Evolutionary conservation across 1,140 invertebrate species (phyloP), one percentile per base, ranked within the genome.

Genomic region (Bemisia tabaci): DNA sequence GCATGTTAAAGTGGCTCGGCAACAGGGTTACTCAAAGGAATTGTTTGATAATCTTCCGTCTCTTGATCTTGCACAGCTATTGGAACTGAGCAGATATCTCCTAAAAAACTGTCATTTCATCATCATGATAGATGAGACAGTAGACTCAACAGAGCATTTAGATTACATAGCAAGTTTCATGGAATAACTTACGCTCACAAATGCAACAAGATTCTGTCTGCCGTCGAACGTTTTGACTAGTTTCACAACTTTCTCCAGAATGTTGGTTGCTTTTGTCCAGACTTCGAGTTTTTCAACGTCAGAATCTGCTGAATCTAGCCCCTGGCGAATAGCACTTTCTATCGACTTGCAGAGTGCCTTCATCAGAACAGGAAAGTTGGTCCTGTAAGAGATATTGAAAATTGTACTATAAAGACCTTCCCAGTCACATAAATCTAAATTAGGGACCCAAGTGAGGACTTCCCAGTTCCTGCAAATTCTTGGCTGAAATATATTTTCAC

Each of bases 191-290:
- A 81, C 82, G 69, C 83, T 86, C 9, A 86, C 78, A 71, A 83
- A 86, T 27, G 78, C 74, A 26, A 78, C 71, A 68, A 85, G 78
- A 72, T 83, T 87, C 65, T 77, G 77, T 65, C 81, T 82, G 27
- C 76, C 81, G 68, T 85, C 80, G 62, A 84, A 75, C 2, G 71
- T 75, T 78, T 86, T 85, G 22, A 83, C 80, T 60, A 88, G 82
- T 73, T 78, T 67, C 75, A 82, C 75, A 80, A 82, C 69, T 76
- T 80, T 76, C 80, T 84, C 72, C 64, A 90, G 72, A 68, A 82
- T 78, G 11, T 75, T 70, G 0, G 81, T 78, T 1, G 82, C 78
- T 26, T 79, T 80, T 67, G 81, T 78, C 88, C 88, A 90, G 12
- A 86, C 67, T 59, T 79, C 74, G n/a, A 82, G 72, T 63, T 76